Evolutionary conservation across 2,113 vertebrate species (phyloP), one percentile per base, ranked within the genome.

Genomic region (Lasiurus borealis): DNA sequence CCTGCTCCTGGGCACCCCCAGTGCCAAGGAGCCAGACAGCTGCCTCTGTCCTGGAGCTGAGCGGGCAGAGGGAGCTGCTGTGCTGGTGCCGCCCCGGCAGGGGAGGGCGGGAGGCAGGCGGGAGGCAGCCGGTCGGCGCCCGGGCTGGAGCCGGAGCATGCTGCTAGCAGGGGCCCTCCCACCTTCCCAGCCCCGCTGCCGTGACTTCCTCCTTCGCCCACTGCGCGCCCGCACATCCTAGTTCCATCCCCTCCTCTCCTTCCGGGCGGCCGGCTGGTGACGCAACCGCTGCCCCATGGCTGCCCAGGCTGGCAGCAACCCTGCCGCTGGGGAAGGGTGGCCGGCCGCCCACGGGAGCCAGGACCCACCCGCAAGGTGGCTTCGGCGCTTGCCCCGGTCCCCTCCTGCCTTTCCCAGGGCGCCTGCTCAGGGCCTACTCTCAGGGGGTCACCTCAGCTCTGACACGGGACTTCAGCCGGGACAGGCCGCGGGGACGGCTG

Each of bases 181-280:
- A 46, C 66, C 57, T 54, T 13, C 34, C 0, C 48, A 3, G 84
- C 1, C 6, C 40, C 40, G 40, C 40, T 40, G 40, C 40, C 31
- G 0, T 2, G 40, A 96, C 96, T 97, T 97, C 97, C 97, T 93
- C 96, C 88, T 97, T 91, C 48, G 80, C 68, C 2, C 9, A 31
- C 44, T 2, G 1, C 0, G 25, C 27, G 0, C 48, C 73, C 7
- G 3, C 71, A 18, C 14, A 2, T 52, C 73, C 34, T n/a, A 3
- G 40, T 34, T 46, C 68, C 5, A 0, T n/a, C 52, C 10, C 25
- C 16, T 46, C 52, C 29, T 8, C 13, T 23, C 62, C 19, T 94
- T 95, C 95, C 84, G 25, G 27, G 27, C 0, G 0, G 11, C 12
- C 2, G 2, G 62, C 62, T 7, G 23, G 31, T 97, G 96, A 92